Percentiles rank a stretch among this genome's conserved stretches.
phyloP scores from a whole-genome alignment of 2,888 invertebrate genomes.

The Lamellibrachia satsuma region DNA sequence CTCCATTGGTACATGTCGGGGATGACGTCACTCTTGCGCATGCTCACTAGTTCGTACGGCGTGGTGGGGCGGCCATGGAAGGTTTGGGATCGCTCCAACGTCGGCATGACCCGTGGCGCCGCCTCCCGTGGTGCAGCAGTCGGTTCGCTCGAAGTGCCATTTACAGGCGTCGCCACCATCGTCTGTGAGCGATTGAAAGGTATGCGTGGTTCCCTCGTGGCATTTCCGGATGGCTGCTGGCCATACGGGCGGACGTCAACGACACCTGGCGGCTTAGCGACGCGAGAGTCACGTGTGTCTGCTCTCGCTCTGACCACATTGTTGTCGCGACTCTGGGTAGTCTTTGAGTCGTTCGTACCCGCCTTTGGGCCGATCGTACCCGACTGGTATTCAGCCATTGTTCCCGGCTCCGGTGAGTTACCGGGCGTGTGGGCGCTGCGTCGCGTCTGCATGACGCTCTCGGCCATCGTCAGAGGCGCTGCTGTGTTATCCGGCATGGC shows the following conservation, averaged over 20 bases:
- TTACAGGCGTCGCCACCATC: background rate
- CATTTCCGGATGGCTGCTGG: background rate
- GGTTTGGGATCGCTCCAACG: background rate
- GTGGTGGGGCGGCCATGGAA: background rate
- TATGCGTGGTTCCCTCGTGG: background rate
- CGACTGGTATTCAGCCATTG: background rate
- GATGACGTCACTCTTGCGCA: constrained; percentile 2
- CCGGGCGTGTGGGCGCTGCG: background rate
- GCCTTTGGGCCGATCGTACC: background rate
- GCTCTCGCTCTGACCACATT: background rate
- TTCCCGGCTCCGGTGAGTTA: background rate
- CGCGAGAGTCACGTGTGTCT: background rate
- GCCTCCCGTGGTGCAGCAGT: background rate
- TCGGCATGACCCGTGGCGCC: background rate
- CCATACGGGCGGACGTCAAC: background rate
- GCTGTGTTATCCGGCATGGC: background rate
- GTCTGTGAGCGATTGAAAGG: background rate
- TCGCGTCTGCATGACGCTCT: background rate
- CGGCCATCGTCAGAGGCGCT: background rate
- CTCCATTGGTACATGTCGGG: background rate
- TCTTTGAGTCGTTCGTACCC: background rate
- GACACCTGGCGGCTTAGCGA: background rate
- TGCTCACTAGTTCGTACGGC: background rate
- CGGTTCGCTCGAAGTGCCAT: background rate
- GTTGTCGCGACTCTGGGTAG: background rate